Evolutionary conservation across 2,113 vertebrate genomes (phyloP).

Genomic region (Megaceryle maxima): DNA sequence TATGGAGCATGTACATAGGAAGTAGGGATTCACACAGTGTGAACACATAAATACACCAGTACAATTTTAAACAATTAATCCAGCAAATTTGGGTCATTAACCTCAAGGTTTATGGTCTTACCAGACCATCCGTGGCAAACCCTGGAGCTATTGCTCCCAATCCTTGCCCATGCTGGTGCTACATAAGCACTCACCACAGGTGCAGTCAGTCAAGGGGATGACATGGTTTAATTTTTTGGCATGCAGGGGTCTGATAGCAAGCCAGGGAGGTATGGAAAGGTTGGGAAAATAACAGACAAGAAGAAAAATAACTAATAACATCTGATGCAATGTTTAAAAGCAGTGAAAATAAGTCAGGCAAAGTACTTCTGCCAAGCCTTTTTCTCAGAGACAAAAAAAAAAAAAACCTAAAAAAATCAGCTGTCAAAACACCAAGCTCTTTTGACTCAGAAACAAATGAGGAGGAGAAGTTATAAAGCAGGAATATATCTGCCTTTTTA

Average conservation of each 20-base stretch:
- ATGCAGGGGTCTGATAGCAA: neutral
- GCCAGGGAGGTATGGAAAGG: neutral
- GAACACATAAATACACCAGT: neutral
- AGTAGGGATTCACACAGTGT: neutral
- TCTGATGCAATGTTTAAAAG: neutral
- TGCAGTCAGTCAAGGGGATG: neutral
- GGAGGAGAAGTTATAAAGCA: slow-evolving; percentile 3
- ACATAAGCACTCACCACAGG: neutral
- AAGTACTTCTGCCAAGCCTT: slow-evolving; percentile 38
- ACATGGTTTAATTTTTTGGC: neutral
- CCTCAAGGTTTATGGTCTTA: neutral
- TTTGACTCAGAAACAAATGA: slow-evolving; percentile 45
- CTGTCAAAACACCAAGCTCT: slow-evolving; percentile 52
- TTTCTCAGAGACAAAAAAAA: neutral
- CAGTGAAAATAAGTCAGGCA: neutral
- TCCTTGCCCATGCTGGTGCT: neutral
- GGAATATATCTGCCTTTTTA: neutral
- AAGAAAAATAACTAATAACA: neutral
- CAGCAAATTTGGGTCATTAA: neutral
- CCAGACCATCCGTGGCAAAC: neutral
- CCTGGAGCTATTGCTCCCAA: neutral
- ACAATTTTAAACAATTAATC: neutral
- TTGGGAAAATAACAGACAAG: neutral
- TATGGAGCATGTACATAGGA: fast-evolving
- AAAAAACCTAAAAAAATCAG: neutral